Conservation (phyloP, 2,797 vertebrate genomes). For the Spinus olivaceus region DNA sequence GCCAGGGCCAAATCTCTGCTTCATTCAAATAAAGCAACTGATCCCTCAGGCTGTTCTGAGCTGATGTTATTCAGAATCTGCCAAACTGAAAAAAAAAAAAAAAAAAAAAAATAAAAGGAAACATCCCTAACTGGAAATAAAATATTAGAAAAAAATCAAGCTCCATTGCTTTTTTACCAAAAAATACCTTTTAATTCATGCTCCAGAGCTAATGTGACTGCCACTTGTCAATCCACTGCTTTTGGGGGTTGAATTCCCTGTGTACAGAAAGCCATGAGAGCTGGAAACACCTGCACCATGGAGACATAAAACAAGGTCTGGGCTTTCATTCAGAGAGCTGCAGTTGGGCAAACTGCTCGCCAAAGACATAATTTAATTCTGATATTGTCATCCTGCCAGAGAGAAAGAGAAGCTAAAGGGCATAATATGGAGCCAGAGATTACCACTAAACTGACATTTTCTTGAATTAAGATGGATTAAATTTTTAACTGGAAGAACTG, state of each 20-base stretch:
- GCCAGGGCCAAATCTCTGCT: neutral
- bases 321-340: neutral
- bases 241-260: neutral
- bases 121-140: neutral
- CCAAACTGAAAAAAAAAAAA: neutral
- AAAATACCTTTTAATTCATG: neutral
- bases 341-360: neutral
- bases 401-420: neutral
- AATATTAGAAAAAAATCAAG: neutral
- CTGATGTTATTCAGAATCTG: neutral
- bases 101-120: neutral
- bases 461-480: constrained; percentile 62
- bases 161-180: neutral
- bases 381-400: neutral
- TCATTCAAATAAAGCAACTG: neutral
- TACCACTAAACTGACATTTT: constrained; percentile 59
- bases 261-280: neutral
- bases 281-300: neutral
- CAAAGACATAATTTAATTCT: constrained; percentile 23
- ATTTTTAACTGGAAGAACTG: constrained; percentile 49
- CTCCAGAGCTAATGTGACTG: neutral
- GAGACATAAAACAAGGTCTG: neutral
- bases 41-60: neutral
- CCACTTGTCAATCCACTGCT: neutral
- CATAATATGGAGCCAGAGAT: constrained; percentile 41